Evolutionary conservation across 2,797 vertebrate genomes (phyloP).

Genomic region (Crax fasciolata): DNA sequence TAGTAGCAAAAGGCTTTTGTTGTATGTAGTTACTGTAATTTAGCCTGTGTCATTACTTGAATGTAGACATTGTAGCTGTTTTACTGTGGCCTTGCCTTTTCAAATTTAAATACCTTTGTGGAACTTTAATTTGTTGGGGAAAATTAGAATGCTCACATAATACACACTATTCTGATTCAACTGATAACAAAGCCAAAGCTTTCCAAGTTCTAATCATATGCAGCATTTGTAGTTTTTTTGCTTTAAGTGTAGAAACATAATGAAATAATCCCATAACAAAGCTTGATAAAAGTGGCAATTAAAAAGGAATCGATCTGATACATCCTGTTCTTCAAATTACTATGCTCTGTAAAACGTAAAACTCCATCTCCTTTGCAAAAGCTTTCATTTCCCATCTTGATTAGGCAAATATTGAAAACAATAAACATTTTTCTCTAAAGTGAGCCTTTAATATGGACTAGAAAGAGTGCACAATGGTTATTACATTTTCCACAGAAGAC

Average conservation of each 20-base stretch:
- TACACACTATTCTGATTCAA: neutral
- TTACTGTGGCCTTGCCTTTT: neutral
- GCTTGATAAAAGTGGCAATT: constrained; percentile 76
- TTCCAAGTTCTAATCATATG: constrained; percentile 29
- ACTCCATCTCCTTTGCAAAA: constrained; percentile 18
- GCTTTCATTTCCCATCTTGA: constrained; percentile 6
- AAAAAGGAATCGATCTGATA: constrained; percentile 66
- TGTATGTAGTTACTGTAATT: constrained; percentile 23
- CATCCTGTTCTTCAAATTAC: constrained; percentile 40
- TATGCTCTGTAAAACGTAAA: constrained; percentile 50
- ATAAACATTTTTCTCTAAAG: constrained; percentile 71
- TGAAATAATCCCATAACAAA: constrained; percentile 76
- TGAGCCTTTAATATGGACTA: constrained; percentile 38
- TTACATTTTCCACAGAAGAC: constrained; percentile 72
- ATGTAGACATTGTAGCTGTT: neutral
- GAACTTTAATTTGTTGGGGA: neutral
- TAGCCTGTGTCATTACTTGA: constrained; percentile 12
- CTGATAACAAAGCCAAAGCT: constrained; percentile 8
- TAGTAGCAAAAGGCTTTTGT: constrained; percentile 41
- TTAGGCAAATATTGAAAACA: constrained; percentile 72
- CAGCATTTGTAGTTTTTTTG: constrained; percentile 32
- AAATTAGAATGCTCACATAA: neutral
- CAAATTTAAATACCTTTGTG: constrained; percentile 61
- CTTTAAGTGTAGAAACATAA: constrained; percentile 64
- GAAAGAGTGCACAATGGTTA: constrained; percentile 5